phyloP scores from a whole-genome alignment of 1,140 invertebrate genomes.

The Trinorchestia longiramus region DNA sequence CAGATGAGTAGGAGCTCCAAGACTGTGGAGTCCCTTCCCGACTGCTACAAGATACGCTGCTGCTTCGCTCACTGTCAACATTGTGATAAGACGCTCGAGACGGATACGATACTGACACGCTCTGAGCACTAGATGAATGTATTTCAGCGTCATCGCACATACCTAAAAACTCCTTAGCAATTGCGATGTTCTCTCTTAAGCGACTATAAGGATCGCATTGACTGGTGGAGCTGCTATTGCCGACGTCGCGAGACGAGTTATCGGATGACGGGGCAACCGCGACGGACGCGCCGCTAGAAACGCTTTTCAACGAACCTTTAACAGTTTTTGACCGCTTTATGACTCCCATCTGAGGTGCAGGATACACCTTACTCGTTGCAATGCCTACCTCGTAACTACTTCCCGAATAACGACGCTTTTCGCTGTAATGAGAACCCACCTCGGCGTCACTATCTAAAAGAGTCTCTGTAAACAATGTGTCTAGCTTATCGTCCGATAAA shows the following conservation, averaged over 20 bases:
- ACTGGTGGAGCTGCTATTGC: not conserved
- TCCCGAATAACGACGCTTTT: constrained; percentile 20
- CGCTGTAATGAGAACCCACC: not conserved
- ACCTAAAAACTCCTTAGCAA: constrained; percentile 48
- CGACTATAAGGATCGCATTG: constrained; percentile 40
- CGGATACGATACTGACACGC: not conserved
- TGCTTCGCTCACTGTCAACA: not conserved
- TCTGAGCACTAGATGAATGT: not conserved
- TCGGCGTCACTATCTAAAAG: constrained; percentile 43
- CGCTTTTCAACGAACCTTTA: constrained; percentile 25
- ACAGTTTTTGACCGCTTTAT: constrained; percentile 21
- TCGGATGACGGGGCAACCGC: not conserved
- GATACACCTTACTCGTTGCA: constrained; percentile 19
- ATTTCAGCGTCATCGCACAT: constrained; percentile 34
- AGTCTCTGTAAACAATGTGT: not conserved
- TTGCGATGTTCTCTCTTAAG: constrained; percentile 53
- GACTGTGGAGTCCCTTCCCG: not conserved
- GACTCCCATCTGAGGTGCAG: constrained; percentile 38
- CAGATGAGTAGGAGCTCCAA: not conserved
- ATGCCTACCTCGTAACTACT: not conserved
- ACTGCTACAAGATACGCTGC: not conserved
- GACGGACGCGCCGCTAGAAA: not conserved
- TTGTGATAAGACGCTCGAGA: constrained; percentile 45
- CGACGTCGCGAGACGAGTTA: not conserved
- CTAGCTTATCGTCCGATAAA: constrained; percentile 44